phyloP scores from a whole-genome alignment of 2,888 invertebrate genomes.

The Pyrgus malvae region DNA sequence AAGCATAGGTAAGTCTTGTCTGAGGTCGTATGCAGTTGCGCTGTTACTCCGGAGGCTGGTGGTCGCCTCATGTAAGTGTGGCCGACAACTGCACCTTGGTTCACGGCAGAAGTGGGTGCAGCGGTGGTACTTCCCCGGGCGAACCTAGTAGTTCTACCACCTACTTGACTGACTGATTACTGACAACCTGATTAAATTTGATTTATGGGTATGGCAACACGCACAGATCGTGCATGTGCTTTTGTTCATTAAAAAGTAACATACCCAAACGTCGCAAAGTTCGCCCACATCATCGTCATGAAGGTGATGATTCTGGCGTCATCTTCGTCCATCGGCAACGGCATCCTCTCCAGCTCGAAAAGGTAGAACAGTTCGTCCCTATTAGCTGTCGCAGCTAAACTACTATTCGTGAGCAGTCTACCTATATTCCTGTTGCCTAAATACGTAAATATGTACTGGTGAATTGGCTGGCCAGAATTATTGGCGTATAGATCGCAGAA shows the following conservation, averaged over 20 bases:
- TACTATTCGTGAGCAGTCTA: conserved; percentile 62
- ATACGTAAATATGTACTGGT: conserved; percentile 64
- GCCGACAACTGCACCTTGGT: no score
- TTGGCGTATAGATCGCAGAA: conserved; percentile 63
- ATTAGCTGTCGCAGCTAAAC: conserved; percentile 61
- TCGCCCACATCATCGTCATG: conserved; percentile 77
- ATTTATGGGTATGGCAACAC: no score
- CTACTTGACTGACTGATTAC: no score
- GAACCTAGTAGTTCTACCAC: no score
- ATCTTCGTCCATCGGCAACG: conserved; percentile 64
- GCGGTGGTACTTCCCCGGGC: no score
- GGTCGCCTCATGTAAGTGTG: no score
- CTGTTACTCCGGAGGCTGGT: no score
- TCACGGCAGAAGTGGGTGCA: no score
- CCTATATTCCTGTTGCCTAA: conserved; percentile 69
- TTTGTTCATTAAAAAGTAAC: conserved; percentile 30
- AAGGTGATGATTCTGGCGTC: conserved; percentile 70
- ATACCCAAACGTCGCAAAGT: conserved; percentile 75
- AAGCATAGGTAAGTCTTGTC: no score
- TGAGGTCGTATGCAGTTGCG: no score
- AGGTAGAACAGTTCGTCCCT: conserved; percentile 67
- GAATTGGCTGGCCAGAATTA: conserved; percentile 50
- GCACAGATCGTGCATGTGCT: no score
- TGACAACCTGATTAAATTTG: no score
- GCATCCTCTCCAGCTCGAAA: conserved; percentile 65